Base-by-base conservation (phyloP, 2,113 vertebrate genomes). In the Colinus virginianus region DNA sequence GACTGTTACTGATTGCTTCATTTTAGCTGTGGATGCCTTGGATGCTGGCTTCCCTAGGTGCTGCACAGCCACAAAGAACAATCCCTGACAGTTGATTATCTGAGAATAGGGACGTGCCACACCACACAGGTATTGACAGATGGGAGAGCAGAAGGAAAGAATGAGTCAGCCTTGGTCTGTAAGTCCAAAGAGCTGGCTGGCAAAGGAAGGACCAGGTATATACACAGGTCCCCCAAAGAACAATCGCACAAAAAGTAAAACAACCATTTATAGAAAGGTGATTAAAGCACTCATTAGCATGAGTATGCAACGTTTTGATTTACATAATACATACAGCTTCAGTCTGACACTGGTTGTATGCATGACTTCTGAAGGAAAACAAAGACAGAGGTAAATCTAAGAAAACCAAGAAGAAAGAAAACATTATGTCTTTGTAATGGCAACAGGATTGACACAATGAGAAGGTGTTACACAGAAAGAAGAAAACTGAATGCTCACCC, bases 101-200 rank as follows among this genome's bases (percentile, higher is more conserved):
- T 81, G 72, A 87, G 78, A 8, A 62, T 36, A 66, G 53, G 53
- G 89, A 71, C 58, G 87, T 4, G 2, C 64, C 66, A 64, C 58
- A 64, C 63, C 4, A 38, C 89, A 72, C 0, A 3, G 81, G 81
- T 49, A 77, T 36, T 0, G 1, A 77, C 93, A 96, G 96, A 95
- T 95, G 94, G 93, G 36, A 82, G 36, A 94, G 78, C 96, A 95
- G 93, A 89, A 84, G 93, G 94, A 64, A 81, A 48, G 67, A 71
- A 69, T 91, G 91, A 95, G 78, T 93, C 93, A 91, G 28, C 78
- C 48, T 7, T 38, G 78, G 78, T 84, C 70, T 5, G 0, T 58
- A 78, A 85, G 75, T 79, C 78, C 48, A 62, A 90, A 72, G 75
- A 87, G n/a, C 53, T 87, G 75, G 93, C 49, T 87, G 75, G 94